Conservation (phyloP, 1,140 invertebrate species). For the Odontomachus brunneus region DNA sequence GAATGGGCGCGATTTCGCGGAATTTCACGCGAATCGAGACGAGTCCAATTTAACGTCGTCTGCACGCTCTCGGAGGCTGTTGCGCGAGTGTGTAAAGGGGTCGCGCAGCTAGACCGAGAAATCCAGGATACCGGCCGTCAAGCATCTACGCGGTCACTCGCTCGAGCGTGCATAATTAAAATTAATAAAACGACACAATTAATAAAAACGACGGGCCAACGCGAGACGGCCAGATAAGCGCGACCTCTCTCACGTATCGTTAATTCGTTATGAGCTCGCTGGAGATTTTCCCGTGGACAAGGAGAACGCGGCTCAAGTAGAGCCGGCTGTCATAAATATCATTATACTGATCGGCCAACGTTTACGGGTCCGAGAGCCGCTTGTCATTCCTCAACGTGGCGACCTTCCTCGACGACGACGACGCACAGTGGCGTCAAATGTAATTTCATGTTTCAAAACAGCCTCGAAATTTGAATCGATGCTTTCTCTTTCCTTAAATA, state of each 20-base stretch:
- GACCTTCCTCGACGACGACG: not conserved
- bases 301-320: slow-evolving; percentile 11
- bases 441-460: too few relatives aligned
- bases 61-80: not conserved
- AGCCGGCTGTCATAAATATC: slow-evolving; percentile 64
- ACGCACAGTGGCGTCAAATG: too few relatives aligned
- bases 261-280: slow-evolving; percentile 29
- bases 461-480: too few relatives aligned
- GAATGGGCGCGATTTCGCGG: not conserved
- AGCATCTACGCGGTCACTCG: not conserved
- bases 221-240: not conserved
- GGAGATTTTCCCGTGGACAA: slow-evolving; percentile 8
- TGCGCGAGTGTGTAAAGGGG: not conserved
- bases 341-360: slow-evolving; percentile 57
- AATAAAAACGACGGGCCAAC: slow-evolving; percentile 37
- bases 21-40: not conserved
- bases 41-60: not conserved
- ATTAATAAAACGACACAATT: slow-evolving; percentile 35
- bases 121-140: slow-evolving; percentile 17
- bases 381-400: slow-evolving; percentile 50
- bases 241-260: slow-evolving; percentile 26
- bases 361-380: slow-evolving; percentile 46
- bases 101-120: not conserved
- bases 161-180: slow-evolving; percentile 6
- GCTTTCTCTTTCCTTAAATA: too few relatives aligned